Evolutionary conservation across 2,797 vertebrate genomes (phyloP).

Genomic region (Anomalospiza imberbis): DNA sequence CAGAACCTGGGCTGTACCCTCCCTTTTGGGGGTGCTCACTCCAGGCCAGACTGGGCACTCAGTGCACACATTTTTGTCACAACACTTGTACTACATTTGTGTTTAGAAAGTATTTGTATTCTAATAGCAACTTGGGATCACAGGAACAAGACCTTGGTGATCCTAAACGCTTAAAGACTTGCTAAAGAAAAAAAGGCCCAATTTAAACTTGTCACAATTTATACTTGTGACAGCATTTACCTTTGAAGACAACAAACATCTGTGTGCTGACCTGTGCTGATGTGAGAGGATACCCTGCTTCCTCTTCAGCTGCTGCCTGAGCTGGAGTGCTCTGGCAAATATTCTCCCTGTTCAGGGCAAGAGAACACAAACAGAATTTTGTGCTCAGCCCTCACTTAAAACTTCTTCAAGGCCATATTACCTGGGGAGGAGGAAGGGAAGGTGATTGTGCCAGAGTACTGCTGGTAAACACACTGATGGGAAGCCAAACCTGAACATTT

Average conservation of each 20-base stretch:
- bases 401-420: neutral
- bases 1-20: neutral
- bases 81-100: neutral
- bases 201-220: neutral
- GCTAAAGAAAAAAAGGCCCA: accelerated
- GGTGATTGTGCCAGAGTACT: neutral
- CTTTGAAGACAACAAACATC: neutral
- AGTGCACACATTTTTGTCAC: neutral
- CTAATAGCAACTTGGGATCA: neutral
- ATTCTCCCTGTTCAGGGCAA: neutral
- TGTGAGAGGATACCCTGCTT: neutral
- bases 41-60: neutral
- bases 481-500: neutral
- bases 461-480: neutral
- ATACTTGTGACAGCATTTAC: neutral
- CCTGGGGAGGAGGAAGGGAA: neutral
- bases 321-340: neutral
- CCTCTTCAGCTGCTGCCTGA: neutral
- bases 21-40: neutral
- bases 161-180: neutral
- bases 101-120: neutral
- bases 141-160: neutral
- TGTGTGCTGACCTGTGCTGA: neutral
- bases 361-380: neutral
- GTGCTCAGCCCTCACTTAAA: neutral